Evolutionary conservation across 1,140 invertebrate genomes (phyloP).

Genomic region (Anoplolepis gracilipes): DNA sequence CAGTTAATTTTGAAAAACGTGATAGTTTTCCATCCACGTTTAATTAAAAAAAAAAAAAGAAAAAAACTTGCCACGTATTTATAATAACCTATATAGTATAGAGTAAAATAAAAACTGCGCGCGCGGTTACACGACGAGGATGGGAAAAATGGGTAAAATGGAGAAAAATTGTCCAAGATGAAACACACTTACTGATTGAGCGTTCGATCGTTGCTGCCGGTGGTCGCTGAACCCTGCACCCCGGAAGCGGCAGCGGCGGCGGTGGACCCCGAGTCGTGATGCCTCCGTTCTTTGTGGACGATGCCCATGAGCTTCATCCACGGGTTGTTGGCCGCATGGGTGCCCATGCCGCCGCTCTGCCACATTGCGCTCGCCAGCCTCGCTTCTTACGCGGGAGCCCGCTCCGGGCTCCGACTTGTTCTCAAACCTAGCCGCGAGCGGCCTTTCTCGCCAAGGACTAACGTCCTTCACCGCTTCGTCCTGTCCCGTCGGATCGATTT

Average conservation of each 20-base stretch:
- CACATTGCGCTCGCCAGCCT: conserved; percentile 89
- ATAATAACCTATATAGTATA: neutral
- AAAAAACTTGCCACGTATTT: neutral
- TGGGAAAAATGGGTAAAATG: too few relatives aligned
- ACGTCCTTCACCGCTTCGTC: conserved; percentile 26
- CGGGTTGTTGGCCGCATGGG: conserved; percentile 91
- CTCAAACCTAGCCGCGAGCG: conserved; percentile 38
- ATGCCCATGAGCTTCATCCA: conserved; percentile 94
- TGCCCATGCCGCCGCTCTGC: conserved; percentile 92
- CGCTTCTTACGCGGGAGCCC: conserved; percentile 77
- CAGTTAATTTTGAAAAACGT: neutral
- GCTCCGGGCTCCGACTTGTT: conserved; percentile 74
- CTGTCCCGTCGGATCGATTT: conserved; percentile 5
- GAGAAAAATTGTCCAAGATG: neutral
- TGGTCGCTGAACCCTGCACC: conserved; percentile 84
- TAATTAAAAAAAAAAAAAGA: neutral
- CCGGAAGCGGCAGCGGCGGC: conserved; percentile 85
- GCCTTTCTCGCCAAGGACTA: conserved; percentile 23
- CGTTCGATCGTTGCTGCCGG: conserved; percentile 87
- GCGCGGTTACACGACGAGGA: too few relatives aligned
- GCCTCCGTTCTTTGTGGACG: conserved; percentile 90
- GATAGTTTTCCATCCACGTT: neutral
- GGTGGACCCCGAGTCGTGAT: conserved; percentile 87
- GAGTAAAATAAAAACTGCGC: conserved; percentile 7
- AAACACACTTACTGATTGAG: conserved; percentile 88